A percentile compares a stretch with the other conserved stretches of the same genome.
Conservation (phyloP, 2,113 vertebrate species). For the Oophaga pumilio region DNA sequence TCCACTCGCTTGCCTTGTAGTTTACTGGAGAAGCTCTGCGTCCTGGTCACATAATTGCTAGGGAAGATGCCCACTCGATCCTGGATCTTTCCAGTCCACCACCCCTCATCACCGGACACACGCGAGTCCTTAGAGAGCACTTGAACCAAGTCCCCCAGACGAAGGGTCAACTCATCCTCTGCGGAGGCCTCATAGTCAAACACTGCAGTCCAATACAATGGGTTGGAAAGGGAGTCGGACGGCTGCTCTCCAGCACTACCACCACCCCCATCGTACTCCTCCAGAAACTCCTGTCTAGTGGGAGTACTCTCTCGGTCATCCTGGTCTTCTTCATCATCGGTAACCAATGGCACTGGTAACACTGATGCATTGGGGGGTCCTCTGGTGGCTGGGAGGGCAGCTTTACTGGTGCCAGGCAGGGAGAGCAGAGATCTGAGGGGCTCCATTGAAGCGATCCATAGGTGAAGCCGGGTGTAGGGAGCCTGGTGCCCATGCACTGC, state of each 20-base stretch:
- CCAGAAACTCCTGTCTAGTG: constrained; percentile 43
- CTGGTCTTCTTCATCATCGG: constrained; percentile 68
- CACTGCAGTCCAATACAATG: constrained; percentile 87
- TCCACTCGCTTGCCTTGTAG: constrained; percentile 69
- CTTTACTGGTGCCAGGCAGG: constrained; percentile 68
- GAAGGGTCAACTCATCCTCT: constrained; percentile 93
- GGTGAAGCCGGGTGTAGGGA: constrained; percentile 60
- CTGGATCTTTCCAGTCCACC: constrained; percentile 95
- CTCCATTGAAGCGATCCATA: constrained; percentile 80
- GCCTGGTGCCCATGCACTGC: constrained; percentile 53
- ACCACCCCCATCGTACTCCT: constrained; percentile 54
- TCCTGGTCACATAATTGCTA: constrained; percentile 90
- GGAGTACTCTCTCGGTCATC: constrained; percentile 61
- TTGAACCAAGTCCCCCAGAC: constrained; percentile 89
- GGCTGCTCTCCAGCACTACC: constrained; percentile 48
- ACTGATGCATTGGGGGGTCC: constrained; percentile 62
- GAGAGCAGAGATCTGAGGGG: constrained; percentile 74
- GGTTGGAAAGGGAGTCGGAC: constrained; percentile 28
- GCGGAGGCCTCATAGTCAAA: constrained; percentile 95
- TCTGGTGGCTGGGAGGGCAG: constrained; percentile 59
- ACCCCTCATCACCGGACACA: constrained; percentile 94
- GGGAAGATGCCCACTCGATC: constrained; percentile 95
- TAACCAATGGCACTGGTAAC: constrained; percentile 58
- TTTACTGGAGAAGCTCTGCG: constrained; percentile 77
- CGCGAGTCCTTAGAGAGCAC: constrained; percentile 92